Conservation (phyloP, 2,113 vertebrate genomes). For the Acrocephalus arundinaceus region DNA sequence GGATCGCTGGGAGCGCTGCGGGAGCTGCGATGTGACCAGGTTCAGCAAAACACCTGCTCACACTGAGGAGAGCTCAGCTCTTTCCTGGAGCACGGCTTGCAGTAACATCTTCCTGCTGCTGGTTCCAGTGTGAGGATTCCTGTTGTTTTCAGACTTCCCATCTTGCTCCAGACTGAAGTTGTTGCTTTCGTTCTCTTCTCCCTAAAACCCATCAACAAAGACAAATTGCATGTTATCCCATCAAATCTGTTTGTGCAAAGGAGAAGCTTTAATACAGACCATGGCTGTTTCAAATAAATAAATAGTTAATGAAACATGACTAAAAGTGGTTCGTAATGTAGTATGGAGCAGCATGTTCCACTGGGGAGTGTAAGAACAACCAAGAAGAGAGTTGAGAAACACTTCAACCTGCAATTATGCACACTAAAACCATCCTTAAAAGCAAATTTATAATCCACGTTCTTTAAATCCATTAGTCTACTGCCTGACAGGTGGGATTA, state of each 20-base stretch:
- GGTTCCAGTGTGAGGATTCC: background rate
- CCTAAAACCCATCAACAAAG: background rate
- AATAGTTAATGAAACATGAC: conserved; percentile 63
- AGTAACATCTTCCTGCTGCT: background rate
- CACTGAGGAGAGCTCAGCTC: background rate
- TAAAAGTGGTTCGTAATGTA: conserved; percentile 49
- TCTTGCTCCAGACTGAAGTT: background rate
- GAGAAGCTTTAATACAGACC: conserved; percentile 1
- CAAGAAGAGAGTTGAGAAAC: conserved; percentile 1
- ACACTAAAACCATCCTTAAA: conserved; percentile 52
- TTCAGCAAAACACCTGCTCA: background rate
- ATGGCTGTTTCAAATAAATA: conserved; percentile 46
- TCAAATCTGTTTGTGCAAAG: background rate
- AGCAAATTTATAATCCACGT: conserved; percentile 51
- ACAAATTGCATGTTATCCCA: background rate
- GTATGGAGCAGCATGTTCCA: background rate
- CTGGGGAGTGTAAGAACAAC: conserved; percentile 12
- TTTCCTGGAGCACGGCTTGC: background rate
- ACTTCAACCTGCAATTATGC: conserved; percentile 16
- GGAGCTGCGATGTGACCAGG: background rate
- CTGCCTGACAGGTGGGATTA: conserved; percentile 55
- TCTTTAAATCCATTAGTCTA: conserved; percentile 44
- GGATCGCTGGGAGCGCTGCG: background rate
- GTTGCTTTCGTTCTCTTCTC: background rate
- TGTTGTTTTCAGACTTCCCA: background rate